Conservation (phyloP, 53 echinoderm and acorn worm genomes). For the Holothuria leucospilota region DNA sequence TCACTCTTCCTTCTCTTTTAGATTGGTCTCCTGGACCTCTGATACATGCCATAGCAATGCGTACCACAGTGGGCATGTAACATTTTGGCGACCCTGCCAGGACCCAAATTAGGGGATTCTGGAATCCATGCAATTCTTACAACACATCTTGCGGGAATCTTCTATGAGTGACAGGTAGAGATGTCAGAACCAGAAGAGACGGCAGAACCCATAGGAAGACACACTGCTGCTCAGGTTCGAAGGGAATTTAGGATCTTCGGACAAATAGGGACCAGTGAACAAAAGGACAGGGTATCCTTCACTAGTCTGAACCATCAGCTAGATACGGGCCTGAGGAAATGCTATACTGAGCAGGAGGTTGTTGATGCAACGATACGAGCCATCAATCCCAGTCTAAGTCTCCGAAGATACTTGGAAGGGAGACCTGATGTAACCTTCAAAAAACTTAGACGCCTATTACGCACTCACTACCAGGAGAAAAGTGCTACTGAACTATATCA, state of each 20-base stretch:
- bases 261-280: slow-evolving; percentile 26
- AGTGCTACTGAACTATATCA: slow-evolving; percentile 54
- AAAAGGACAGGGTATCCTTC: slow-evolving; percentile 28
- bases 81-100: no score
- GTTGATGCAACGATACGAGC: slow-evolving; percentile 17
- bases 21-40: no score
- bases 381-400: slow-evolving; percentile 4
- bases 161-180: no score
- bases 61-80: no score
- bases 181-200: no score
- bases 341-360: slow-evolving; percentile 18
- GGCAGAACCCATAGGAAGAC: no score
- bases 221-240: no score
- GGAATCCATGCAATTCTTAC: no score
- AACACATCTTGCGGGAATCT: no score
- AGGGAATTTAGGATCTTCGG: slow-evolving; percentile 35
- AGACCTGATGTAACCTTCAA: slow-evolving; percentile 22
- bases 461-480: slow-evolving; percentile 60
- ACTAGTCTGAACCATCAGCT: slow-evolving; percentile 30
- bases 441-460: slow-evolving; percentile 32
- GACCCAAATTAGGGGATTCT: no score
- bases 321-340: slow-evolving; percentile 6
- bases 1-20: no score
- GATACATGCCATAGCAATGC: no score
- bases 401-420: slow-evolving; percentile 56